Evolutionary conservation across 2,888 invertebrate species (phyloP), one percentile per base, ranked within the genome.

Genomic region (Aromia moschata): DNA sequence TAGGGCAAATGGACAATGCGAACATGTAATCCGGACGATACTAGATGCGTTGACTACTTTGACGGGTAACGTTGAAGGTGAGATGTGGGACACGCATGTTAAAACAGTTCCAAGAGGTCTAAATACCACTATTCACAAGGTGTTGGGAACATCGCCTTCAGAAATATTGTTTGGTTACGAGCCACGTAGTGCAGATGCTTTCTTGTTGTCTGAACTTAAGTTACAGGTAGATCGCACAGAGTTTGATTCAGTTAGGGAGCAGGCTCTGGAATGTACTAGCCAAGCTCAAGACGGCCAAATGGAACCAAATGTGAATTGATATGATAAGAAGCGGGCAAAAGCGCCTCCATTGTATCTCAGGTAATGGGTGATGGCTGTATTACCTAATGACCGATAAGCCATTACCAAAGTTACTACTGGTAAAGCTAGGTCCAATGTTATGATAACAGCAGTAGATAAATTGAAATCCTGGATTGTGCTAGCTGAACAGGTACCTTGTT

Each of bases 201-300:
- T 17, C 9, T 7, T 40, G 2, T 17, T 40, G 17, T 40, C n/a
- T 1, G 40, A 40, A 40, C n/a, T 40, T 40, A 40, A 40, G 17
- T 14, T 12, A 17, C 40, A 40, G 1, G 14, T 40, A 14, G 40
- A 40, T 2, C 17, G 40, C 14, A 10, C 40, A 9, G 2, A 40
- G 15, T 17, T 40, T 1, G 15, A n/a, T 40, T 40, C 40, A 40
- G 17, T 40, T 40, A 2, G 40, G 1, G 17, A 5, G 1, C 20
- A 41, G 20, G 41, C 10, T 10, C 17, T 11, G n/a, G 20, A 18
- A 1, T 20, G 41, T 4, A 17, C 11, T 1, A 10, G 17, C 9
- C 16, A 40, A 10, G 61, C 62, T 7, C 68, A 67, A 46, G n/a
- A 14, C 11, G 58, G 53, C 20, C 58, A 64, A 47, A 68, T n/a